A percentile compares a stretch with the other conserved stretches of the same genome.
phyloP scores from a whole-genome alignment of 2,797 vertebrate genomes.

The Chelidonichthys spinosus region DNA sequence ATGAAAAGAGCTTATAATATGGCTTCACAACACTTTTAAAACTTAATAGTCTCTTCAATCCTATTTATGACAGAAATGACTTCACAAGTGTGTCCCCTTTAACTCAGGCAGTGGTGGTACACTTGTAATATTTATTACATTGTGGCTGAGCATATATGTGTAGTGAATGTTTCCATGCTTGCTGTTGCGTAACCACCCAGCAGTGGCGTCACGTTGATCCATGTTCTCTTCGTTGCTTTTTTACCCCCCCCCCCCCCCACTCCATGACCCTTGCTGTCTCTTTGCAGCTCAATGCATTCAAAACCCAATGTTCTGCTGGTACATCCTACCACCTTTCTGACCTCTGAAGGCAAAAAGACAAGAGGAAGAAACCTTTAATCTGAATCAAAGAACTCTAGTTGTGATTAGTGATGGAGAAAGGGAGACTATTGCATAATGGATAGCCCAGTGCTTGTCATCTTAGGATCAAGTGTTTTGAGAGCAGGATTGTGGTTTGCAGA shows the following conservation, averaged over 20 bases:
- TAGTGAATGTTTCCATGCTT: slow-evolving; percentile 1
- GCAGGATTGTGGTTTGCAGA: slow-evolving; percentile 54
- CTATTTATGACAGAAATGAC: slow-evolving; percentile 21
- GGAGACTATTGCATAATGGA: slow-evolving; percentile 57
- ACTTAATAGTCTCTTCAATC: slow-evolving; percentile 24
- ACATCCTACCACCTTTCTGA: neutral
- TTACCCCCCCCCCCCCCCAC: slow-evolving; percentile 8
- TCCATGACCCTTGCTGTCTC: slow-evolving; percentile 50
- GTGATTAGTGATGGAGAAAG: slow-evolving; percentile 39
- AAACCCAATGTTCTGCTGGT: slow-evolving; percentile 29
- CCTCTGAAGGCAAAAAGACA: slow-evolving; percentile 26
- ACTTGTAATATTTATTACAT: slow-evolving; percentile 15
- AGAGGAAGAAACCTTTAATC: slow-evolving; percentile 20
- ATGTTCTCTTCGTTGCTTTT: slow-evolving; percentile 28
- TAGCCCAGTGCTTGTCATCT: slow-evolving; percentile 54
- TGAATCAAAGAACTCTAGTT: slow-evolving; percentile 42
- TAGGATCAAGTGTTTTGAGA: slow-evolving; percentile 65
- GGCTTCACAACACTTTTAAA: slow-evolving; percentile 41
- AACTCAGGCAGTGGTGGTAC: slow-evolving; percentile 10
- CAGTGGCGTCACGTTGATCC: slow-evolving; percentile 31
- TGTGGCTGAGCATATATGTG: slow-evolving; percentile 11
- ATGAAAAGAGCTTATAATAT: slow-evolving; percentile 57
- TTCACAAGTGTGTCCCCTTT: slow-evolving; percentile 41
- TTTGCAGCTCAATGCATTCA: slow-evolving; percentile 25
- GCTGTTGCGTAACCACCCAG: slow-evolving; percentile 55